Evolutionary conservation across 2,888 invertebrate genomes (phyloP).

Genomic region (Troides aeacus): DNA sequence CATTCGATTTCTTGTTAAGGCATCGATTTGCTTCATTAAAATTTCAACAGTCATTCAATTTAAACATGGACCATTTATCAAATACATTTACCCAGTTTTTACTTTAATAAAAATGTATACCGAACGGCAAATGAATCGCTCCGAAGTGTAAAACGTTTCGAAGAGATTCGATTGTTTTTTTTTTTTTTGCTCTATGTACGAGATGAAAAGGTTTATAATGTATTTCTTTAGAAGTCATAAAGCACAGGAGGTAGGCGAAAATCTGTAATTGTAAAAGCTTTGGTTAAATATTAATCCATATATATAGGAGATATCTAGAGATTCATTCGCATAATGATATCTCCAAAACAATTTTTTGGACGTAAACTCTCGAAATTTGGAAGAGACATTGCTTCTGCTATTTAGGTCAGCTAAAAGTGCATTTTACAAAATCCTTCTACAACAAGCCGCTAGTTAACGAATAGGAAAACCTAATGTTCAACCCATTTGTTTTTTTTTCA

Average conservation of each 20-base stretch:
- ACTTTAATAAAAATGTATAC: background rate
- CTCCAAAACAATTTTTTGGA: too few relatives aligned
- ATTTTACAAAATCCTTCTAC: too few relatives aligned
- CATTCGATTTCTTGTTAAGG: conserved; percentile 16
- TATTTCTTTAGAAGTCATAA: too few relatives aligned
- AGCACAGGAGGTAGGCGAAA: background rate
- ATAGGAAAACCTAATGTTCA: background rate
- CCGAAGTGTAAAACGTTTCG: background rate
- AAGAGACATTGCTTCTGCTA: too few relatives aligned
- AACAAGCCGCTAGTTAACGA: background rate
- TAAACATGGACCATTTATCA: background rate
- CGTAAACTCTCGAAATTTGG: too few relatives aligned
- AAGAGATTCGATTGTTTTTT: background rate
- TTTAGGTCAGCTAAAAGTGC: too few relatives aligned
- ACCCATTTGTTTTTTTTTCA: too few relatives aligned
- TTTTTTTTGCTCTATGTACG: too few relatives aligned
- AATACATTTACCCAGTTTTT: background rate
- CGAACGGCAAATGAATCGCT: background rate
- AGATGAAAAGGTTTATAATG: background rate
- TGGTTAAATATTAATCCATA: conserved; percentile 1
- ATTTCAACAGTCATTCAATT: conserved; percentile 3
- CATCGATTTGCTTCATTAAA: conserved; percentile 4
- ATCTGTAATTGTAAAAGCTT: conserved; percentile 1
- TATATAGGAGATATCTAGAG: too few relatives aligned
- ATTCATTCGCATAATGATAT: too few relatives aligned